These are phyloP conservation scores for Phoxinus dragarum DNA, from an alignment of 2,797 vertebrate genomes.

Conservation along the genomic window DNA sequence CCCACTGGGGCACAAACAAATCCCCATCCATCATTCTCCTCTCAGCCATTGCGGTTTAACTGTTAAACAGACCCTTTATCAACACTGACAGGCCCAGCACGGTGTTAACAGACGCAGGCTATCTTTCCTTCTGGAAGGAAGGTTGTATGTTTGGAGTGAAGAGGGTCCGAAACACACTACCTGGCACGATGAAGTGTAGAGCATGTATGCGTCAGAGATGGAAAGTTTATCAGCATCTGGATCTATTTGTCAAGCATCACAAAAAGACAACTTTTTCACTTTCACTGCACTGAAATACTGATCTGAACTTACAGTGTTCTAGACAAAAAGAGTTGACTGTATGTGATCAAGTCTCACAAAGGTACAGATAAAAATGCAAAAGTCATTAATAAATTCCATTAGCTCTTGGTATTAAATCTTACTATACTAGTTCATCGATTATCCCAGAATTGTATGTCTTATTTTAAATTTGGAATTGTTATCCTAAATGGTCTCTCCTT, in stretches of 20 bases:
- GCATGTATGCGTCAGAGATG: conserved; percentile 40
- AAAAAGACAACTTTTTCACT: conserved; percentile 9
- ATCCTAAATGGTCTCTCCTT: not conserved
- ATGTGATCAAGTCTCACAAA: not conserved
- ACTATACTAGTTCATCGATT: not conserved
- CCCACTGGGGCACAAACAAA: conserved; percentile 56
- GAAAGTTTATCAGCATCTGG: conserved; percentile 59
- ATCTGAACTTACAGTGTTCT: not conserved
- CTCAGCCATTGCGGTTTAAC: conserved; percentile 57
- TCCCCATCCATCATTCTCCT: conserved; percentile 61
- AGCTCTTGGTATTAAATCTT: not conserved
- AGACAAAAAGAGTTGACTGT: not conserved
- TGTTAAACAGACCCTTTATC: conserved; percentile 64
- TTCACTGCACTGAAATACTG: conserved; percentile 19
- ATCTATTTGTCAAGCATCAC: conserved; percentile 48
- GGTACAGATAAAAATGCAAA: not conserved
- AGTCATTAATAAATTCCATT: not conserved
- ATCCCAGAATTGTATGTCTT: not conserved
- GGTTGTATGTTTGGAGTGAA: conserved; percentile 33
- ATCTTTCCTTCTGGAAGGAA: conserved; percentile 50
- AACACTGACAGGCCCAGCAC: conserved; percentile 65
- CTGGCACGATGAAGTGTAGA: conserved; percentile 44
- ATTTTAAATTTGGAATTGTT: not conserved
- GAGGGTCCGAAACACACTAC: conserved; percentile 22
- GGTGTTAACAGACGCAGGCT: conserved; percentile 58